These are phyloP conservation scores for Verasper variegatus DNA, from an alignment of 2,113 vertebrate species.

Conservation along the genomic window DNA sequence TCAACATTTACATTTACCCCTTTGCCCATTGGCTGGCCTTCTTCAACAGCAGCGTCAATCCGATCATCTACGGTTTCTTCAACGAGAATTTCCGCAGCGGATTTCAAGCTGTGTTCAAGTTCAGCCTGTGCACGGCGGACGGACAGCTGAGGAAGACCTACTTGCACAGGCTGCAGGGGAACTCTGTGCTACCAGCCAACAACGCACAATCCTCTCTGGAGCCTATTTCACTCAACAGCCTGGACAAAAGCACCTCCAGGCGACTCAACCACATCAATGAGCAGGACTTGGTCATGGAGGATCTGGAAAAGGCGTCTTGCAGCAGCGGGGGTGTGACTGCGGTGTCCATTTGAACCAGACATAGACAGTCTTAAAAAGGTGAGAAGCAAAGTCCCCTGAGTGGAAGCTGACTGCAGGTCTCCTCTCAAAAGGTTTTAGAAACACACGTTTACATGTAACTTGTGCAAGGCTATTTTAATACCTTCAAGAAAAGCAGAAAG, in stretches of 20 bases:
- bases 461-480: neutral
- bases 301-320: constrained; percentile 78
- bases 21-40: constrained; percentile 95
- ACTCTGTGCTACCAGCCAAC: constrained; percentile 81
- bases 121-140: constrained; percentile 82
- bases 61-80: constrained; percentile 93
- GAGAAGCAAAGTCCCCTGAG: constrained; percentile 13
- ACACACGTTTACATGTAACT: neutral
- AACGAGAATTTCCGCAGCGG: constrained; percentile 91
- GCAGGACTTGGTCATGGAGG: constrained; percentile 85
- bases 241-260: constrained; percentile 69
- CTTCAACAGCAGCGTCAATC: constrained; percentile 94
- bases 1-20: constrained; percentile 93
- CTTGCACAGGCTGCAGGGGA: constrained; percentile 77
- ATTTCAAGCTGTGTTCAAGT: constrained; percentile 86
- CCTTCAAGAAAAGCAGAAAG: too few species aligned
- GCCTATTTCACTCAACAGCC: constrained; percentile 81
- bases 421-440: neutral
- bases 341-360: constrained; percentile 74
- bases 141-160: constrained; percentile 71
- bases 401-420: neutral
- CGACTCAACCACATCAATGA: constrained; percentile 73
- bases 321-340: constrained; percentile 73
- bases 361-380: neutral
- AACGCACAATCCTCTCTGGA: constrained; percentile 67